These are phyloP conservation scores for Epizoanthus rinbou DNA, from an alignment of 92 coral and sea anemone genomes.

Conservation along the genomic window DNA sequence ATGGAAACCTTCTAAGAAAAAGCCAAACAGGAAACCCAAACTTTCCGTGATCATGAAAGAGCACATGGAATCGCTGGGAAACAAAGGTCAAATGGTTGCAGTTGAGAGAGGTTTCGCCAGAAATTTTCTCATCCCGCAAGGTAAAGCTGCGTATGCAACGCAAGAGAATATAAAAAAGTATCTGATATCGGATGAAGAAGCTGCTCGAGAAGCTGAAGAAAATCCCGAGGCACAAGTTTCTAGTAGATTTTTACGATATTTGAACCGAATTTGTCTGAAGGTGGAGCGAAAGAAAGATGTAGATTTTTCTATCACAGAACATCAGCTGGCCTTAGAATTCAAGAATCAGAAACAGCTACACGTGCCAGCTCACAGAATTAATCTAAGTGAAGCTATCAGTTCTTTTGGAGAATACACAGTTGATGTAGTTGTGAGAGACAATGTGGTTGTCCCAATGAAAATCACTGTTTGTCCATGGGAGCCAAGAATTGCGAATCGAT, in stretches of 20 bases:
- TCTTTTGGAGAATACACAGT: constrained; percentile 78
- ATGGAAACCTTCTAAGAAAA: constrained; percentile 85
- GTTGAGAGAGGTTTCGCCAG: constrained; percentile 94
- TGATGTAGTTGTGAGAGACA: constrained; percentile 69
- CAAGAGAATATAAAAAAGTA: constrained; percentile 79
- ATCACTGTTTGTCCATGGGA: constrained; percentile 76
- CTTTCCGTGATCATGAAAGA: constrained; percentile 79
- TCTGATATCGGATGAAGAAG: constrained; percentile 60
- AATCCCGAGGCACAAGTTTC: constrained; percentile 69
- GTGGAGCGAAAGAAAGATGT: constrained; percentile 71
- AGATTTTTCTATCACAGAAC: constrained; percentile 69
- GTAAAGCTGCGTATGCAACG: constrained; percentile 91
- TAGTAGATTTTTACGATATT: constrained; percentile 67
- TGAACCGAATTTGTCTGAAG: constrained; percentile 67
- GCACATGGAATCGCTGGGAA: constrained; percentile 78
- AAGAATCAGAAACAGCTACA: constrained; percentile 76
- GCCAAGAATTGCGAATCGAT: constrained; percentile 63
- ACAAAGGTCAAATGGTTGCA: constrained; percentile 82
- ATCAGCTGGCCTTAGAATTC: constrained; percentile 83
- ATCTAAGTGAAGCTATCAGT: constrained; percentile 69
- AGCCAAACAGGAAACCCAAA: constrained; percentile 84
- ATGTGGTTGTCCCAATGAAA: constrained; percentile 69
- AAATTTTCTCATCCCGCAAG: constrained; percentile 76
- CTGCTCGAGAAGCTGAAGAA: constrained; percentile 46
- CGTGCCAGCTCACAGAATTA: constrained; percentile 86